Evolutionary conservation across 92 coral and sea anemone species (phyloP).

Genomic region (Parazoanthus darwini): DNA sequence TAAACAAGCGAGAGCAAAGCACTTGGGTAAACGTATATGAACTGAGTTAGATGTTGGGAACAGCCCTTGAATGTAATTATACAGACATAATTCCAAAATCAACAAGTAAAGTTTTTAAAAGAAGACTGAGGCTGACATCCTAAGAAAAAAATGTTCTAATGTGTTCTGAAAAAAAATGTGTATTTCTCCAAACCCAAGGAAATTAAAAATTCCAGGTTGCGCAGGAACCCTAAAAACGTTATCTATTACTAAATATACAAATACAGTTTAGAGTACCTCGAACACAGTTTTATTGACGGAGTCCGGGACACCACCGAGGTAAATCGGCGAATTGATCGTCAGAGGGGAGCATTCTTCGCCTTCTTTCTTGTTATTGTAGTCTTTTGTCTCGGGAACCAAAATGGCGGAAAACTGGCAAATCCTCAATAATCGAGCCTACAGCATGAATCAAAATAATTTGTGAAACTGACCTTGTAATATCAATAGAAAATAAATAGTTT

Average conservation of each 20-base stretch:
- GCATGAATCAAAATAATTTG: neutral
- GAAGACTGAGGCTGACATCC: too few species aligned
- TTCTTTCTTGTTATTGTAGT: slow-evolving; percentile 61
- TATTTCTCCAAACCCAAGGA: too few species aligned
- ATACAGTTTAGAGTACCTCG: slow-evolving; percentile 53
- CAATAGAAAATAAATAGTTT: neutral
- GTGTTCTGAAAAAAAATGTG: too few species aligned
- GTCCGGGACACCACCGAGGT: slow-evolving; percentile 81
- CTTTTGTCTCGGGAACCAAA: slow-evolving; percentile 74
- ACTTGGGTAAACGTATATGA: too few species aligned
- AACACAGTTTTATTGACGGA: slow-evolving; percentile 72
- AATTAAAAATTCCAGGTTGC: too few species aligned
- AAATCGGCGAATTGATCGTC: slow-evolving; percentile 71
- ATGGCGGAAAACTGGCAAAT: slow-evolving; percentile 86
- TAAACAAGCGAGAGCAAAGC: too few species aligned
- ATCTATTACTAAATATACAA: neutral
- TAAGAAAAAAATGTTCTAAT: too few species aligned
- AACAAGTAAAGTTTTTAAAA: too few species aligned
- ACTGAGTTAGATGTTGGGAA: too few species aligned
- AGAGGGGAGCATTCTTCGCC: slow-evolving; percentile 35
- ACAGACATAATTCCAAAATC: too few species aligned
- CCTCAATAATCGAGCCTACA: slow-evolving; percentile 74
- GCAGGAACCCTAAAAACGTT: too few species aligned
- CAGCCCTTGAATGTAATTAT: too few species aligned
- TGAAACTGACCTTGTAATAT: neutral